Conservation (phyloP, 2,888 invertebrate genomes). For the Heliothis peltigera region DNA sequence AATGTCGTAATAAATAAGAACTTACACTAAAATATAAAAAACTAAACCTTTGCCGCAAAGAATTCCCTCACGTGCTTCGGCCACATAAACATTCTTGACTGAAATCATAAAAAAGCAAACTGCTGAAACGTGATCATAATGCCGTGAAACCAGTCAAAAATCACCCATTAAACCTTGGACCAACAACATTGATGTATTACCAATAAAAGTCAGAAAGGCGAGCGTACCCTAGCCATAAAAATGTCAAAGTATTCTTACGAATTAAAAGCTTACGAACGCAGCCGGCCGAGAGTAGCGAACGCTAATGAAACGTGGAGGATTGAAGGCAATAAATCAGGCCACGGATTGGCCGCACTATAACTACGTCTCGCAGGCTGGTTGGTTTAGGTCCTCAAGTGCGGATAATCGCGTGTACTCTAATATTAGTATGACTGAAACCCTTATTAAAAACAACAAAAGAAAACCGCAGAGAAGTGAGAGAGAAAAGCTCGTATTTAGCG, state of each 20-base stretch:
- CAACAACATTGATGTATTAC: conserved; percentile 55
- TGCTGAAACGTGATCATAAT: conserved; percentile 18
- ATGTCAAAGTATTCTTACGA: conserved; percentile 54
- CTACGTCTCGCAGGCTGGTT: conserved; percentile 33
- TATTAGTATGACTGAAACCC: no score
- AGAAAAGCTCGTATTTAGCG: no score
- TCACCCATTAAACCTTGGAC: conserved; percentile 26
- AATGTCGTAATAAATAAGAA: no score
- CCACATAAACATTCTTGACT: conserved; percentile 9
- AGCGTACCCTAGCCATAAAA: conserved; percentile 56
- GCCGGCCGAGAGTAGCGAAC: conserved; percentile 45
- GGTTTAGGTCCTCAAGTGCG: conserved; percentile 12
- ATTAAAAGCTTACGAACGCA: conserved; percentile 58
- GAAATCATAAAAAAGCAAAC: conserved; percentile 7
- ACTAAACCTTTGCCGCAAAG: not conserved
- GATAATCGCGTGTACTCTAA: conserved; percentile 19
- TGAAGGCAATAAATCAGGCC: conserved; percentile 56
- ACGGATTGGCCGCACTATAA: conserved; percentile 35
- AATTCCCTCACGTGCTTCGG: not conserved
- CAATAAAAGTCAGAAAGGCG: conserved; percentile 56
- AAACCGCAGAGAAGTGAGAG: no score
- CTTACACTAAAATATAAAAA: no score
- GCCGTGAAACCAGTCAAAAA: conserved; percentile 34
- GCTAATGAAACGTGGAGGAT: conserved; percentile 58
- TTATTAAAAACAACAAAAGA: no score